phyloP scores from a whole-genome alignment of 2,113 vertebrate genomes.

The Genyomyrus donnyi region DNA sequence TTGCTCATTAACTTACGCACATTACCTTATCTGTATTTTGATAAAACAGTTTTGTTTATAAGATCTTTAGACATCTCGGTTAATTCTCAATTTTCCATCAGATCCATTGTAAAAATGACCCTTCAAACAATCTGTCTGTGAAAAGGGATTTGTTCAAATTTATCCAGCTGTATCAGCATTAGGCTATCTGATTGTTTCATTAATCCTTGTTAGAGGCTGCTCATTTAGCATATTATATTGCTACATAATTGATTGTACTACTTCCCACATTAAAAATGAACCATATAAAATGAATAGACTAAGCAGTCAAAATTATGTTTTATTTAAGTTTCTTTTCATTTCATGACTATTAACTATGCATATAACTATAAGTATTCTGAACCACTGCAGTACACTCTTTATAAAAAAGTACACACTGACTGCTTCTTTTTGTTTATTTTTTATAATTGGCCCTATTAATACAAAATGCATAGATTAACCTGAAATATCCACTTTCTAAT shows the following conservation, averaged over 20 bases:
- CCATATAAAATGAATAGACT: background rate
- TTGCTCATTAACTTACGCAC: background rate
- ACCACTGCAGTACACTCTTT: background rate
- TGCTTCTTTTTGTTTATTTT: background rate
- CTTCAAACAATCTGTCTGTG: background rate
- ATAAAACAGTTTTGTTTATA: background rate
- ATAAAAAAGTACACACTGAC: background rate
- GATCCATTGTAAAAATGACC: background rate
- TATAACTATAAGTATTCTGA: background rate
- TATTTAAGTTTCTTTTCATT: background rate
- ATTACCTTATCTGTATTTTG: background rate
- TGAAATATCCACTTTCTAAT: background rate
- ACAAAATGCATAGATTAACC: background rate
- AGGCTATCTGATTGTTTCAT: background rate
- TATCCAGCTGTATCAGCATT: background rate
- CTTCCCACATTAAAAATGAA: background rate
- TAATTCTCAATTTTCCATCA: background rate
- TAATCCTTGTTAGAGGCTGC: background rate
- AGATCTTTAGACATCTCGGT: background rate
- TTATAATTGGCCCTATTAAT: background rate
- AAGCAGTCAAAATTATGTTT: background rate
- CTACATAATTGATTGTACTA: background rate
- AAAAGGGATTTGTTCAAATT: background rate
- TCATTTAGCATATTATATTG: background rate
- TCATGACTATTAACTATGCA: background rate